Percentiles rank a stretch among this genome's conserved stretches.
Conservation (phyloP, 2,113 vertebrate genomes). For the Chiloscyllium plagiosum region DNA sequence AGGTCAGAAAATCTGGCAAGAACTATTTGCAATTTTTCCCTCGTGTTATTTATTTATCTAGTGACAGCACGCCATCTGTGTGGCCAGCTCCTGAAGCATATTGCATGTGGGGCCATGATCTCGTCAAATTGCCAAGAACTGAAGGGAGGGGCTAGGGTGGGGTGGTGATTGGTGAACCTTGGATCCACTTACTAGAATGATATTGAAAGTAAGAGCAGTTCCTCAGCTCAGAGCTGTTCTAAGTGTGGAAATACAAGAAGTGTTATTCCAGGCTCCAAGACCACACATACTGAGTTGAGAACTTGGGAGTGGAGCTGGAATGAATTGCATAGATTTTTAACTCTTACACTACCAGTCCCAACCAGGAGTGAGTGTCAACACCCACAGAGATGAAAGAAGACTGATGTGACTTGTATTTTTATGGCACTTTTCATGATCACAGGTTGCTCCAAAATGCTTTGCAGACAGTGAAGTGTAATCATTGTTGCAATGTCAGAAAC, state of each 20-base stretch:
- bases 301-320: neutral
- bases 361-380: no score
- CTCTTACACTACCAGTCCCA: neutral
- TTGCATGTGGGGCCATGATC: neutral
- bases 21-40: neutral
- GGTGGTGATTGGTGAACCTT: neutral
- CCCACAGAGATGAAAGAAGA: neutral
- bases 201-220: neutral
- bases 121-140: neutral
- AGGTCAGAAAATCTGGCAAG: neutral
- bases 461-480: neutral
- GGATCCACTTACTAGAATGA: neutral
- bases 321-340: neutral
- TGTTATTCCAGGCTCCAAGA: neutral
- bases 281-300: conserved; percentile 25
- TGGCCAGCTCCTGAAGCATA: neutral
- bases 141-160: neutral
- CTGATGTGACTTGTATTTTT: neutral
- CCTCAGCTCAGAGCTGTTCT: neutral
- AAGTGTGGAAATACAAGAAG: neutral
- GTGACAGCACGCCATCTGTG: neutral
- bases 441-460: neutral
- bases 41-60: neutral
- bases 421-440: neutral
- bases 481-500: neutral